Evolutionary conservation across 2,888 invertebrate species (phyloP).

Genomic region (Lasioglossum oenotherae): DNA sequence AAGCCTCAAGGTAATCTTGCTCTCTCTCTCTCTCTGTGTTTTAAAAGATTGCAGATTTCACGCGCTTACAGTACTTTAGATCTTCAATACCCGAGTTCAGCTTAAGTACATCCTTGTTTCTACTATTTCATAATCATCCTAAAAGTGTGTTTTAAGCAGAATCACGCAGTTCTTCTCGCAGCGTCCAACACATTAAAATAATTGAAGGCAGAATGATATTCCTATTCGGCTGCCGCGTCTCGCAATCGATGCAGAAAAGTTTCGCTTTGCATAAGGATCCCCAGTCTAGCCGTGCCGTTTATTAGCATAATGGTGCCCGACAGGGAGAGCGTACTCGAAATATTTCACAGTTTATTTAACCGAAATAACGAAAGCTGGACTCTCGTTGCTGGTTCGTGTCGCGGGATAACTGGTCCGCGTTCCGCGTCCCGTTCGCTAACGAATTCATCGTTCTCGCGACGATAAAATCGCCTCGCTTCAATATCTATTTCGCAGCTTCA

Average conservation of each 20-base stretch:
- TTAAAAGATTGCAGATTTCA: neutral
- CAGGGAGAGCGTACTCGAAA: neutral
- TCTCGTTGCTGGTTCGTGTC: neutral
- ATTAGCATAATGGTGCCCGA: neutral
- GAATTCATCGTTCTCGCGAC: constrained; percentile 36
- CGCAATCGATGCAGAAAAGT: neutral
- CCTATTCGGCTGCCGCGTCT: neutral
- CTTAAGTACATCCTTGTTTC: neutral
- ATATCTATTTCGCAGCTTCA: constrained; percentile 61
- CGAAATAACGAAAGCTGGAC: neutral
- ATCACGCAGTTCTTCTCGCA: neutral
- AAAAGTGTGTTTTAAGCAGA: neutral
- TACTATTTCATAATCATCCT: neutral
- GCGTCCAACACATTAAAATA: neutral
- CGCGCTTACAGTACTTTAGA: neutral
- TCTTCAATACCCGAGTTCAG: neutral
- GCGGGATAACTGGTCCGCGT: neutral
- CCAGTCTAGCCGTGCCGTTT: neutral
- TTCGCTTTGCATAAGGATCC: neutral
- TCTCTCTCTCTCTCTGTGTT: neutral
- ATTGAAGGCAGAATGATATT: neutral
- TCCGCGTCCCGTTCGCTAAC: constrained; percentile 6
- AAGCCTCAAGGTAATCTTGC: neutral
- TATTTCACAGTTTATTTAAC: constrained; percentile 6
- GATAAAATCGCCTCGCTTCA: constrained; percentile 52